phyloP scores from a whole-genome alignment of 1,140 invertebrate genomes.

The Bombus affinis region DNA sequence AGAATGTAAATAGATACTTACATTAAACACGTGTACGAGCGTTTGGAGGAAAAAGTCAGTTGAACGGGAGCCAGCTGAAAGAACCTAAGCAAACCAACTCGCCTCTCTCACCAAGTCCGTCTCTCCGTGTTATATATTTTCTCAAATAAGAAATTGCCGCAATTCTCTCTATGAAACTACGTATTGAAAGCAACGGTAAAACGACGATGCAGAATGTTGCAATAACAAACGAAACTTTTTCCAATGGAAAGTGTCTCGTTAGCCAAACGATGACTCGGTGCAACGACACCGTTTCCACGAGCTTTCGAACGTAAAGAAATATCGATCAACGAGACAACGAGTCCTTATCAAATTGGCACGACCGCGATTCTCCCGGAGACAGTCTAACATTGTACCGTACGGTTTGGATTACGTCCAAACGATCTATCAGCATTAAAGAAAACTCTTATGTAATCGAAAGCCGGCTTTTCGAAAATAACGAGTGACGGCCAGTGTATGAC shows the following conservation, averaged over 20 bases:
- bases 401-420: slow-evolving; percentile 51
- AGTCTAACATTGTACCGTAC: slow-evolving; percentile 42
- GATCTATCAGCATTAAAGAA: slow-evolving; percentile 46
- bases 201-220: background rate
- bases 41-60: background rate
- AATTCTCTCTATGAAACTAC: background rate
- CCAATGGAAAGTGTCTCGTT: background rate
- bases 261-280: background rate
- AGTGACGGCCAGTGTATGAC: slow-evolving; percentile 3
- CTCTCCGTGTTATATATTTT: background rate
- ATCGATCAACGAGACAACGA: slow-evolving; percentile 28
- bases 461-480: slow-evolving; percentile 59
- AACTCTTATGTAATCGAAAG: slow-evolving; percentile 55
- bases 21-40: background rate
- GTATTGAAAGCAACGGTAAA: no score
- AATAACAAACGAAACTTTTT: background rate
- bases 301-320: slow-evolving; percentile 21
- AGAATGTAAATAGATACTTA: background rate
- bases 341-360: slow-evolving; percentile 63
- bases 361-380: slow-evolving; percentile 22
- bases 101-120: background rate
- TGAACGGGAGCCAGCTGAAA: slow-evolving; percentile 6
- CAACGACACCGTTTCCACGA: background rate
- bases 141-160: background rate
- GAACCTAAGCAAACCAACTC: background rate